phyloP scores from a whole-genome alignment of 2,888 invertebrate species.

The Drosophila conformis region DNA sequence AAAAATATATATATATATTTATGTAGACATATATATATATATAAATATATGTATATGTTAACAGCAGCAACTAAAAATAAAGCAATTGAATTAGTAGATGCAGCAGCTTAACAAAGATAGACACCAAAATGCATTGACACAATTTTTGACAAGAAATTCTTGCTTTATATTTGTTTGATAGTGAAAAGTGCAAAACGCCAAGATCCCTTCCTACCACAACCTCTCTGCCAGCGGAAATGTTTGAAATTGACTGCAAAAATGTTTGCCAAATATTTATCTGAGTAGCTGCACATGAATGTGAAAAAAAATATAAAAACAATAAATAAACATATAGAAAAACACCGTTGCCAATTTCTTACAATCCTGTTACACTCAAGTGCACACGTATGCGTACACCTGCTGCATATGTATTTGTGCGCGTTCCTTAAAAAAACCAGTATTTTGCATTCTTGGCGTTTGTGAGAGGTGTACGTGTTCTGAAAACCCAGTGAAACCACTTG shows the following conservation, averaged over 20 bases:
- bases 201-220: not conserved
- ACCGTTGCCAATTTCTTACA: slow-evolving; percentile 11
- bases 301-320: not conserved
- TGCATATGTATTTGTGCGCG: slow-evolving; percentile 9
- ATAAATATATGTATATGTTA: slow-evolving; percentile 26
- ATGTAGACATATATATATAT: not conserved
- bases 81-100: slow-evolving; percentile 23
- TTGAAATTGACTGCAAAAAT: slow-evolving; percentile 44
- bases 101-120: slow-evolving; percentile 12
- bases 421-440: slow-evolving; percentile 2
- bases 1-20: slow-evolving; percentile 15
- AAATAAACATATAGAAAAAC: slow-evolving; percentile 4
- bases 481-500: slow-evolving; percentile 16
- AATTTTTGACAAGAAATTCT: slow-evolving; percentile 2
- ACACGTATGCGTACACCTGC: slow-evolving; percentile 4
- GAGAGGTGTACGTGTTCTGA: slow-evolving; percentile 27
- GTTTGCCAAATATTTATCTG: slow-evolving; percentile 63
- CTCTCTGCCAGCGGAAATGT: slow-evolving; percentile 3
- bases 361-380: slow-evolving; percentile 4
- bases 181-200: slow-evolving; percentile 21
- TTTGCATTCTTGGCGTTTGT: slow-evolving; percentile 13
- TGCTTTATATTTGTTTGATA: slow-evolving; percentile 18
- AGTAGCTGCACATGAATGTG: not conserved
- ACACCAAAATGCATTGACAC: slow-evolving; percentile 38
- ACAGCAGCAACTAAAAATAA: slow-evolving; percentile 49